A percentile compares a stretch with the other conserved stretches of the same genome.
Evolutionary conservation across 1,140 invertebrate species (phyloP).

Genomic region (Drosophila obscura): DNA sequence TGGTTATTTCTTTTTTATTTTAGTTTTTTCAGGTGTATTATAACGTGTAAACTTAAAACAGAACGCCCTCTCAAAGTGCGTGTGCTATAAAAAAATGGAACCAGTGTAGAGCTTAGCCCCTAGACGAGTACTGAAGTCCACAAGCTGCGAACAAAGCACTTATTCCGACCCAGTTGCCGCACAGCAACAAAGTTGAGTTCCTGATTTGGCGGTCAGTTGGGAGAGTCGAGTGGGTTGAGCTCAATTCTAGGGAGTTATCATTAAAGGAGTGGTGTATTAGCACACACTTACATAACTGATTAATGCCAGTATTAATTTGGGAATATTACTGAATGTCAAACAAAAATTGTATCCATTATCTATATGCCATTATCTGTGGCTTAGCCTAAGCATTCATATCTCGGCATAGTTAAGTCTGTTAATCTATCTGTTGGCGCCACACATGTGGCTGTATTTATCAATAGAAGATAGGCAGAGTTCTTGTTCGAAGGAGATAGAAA

Average conservation of each 20-base stretch:
- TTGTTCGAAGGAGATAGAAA: too few species aligned
- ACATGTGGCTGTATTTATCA: too few species aligned
- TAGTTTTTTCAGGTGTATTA: too few species aligned
- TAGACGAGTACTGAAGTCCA: background rate
- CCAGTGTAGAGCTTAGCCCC: background rate
- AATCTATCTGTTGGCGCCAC: too few species aligned
- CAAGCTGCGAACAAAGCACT: background rate
- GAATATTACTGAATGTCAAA: background rate
- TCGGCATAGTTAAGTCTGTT: too few species aligned
- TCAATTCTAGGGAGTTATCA: background rate
- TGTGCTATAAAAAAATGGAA: background rate
- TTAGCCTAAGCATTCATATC: too few species aligned
- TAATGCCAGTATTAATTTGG: background rate
- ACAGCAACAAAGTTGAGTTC: background rate
- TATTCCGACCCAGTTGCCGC: background rate
- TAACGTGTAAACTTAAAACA: background rate
- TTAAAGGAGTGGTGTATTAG: too few species aligned
- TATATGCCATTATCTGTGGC: too few species aligned
- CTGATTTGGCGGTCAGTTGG: background rate
- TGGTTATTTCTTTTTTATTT: too few species aligned
- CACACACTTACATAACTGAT: too few species aligned
- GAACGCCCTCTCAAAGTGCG: constrained; percentile 10
- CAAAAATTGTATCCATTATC: too few species aligned
- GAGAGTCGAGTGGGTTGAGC: background rate
- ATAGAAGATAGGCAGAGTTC: too few species aligned